Percentiles rank a stretch among this genome's conserved stretches.
phyloP scores from a whole-genome alignment of 2,888 invertebrate genomes.

The Dynastes grantii region DNA sequence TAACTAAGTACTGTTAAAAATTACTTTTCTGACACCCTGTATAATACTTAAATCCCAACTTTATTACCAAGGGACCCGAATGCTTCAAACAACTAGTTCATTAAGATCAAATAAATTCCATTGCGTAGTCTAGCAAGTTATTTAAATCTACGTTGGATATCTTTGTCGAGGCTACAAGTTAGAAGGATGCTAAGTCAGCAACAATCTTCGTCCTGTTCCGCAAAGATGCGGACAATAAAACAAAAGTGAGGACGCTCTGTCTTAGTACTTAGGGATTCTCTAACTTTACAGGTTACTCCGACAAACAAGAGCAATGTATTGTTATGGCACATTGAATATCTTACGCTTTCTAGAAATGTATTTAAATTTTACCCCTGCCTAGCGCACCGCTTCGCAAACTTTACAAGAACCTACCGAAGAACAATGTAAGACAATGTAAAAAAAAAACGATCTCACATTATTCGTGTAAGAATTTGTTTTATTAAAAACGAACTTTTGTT shows the following conservation, averaged over 20 bases:
- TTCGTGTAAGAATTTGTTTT: constrained; percentile 1
- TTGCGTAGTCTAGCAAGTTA: constrained; percentile 19
- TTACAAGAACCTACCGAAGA: not conserved
- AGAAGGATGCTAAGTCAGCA: constrained; percentile 47
- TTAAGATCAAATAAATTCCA: constrained; percentile 19
- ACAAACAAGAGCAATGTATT: constrained; percentile 36
- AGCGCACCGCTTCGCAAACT: not conserved
- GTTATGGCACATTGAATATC: constrained; percentile 41
- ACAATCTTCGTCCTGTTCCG: constrained; percentile 47
- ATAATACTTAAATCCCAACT: no score
- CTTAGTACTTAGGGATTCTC: constrained; percentile 36
- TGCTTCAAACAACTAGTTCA: not conserved
- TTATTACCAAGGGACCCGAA: no score
- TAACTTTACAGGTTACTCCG: constrained; percentile 44
- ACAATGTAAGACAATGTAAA: not conserved
- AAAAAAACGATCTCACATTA: constrained; percentile 6
- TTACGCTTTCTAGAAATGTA: constrained; percentile 19
- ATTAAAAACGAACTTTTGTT: constrained; percentile 56
- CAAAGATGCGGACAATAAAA: constrained; percentile 48
- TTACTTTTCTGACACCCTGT: no score
- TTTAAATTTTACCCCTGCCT: constrained; percentile 8
- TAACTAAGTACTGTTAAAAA: no score
- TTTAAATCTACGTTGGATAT: constrained; percentile 34
- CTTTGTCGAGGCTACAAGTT: constrained; percentile 21
- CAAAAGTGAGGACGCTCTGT: constrained; percentile 48